phyloP scores from a whole-genome alignment of 2,888 invertebrate species.

The Baccha elongata region DNA sequence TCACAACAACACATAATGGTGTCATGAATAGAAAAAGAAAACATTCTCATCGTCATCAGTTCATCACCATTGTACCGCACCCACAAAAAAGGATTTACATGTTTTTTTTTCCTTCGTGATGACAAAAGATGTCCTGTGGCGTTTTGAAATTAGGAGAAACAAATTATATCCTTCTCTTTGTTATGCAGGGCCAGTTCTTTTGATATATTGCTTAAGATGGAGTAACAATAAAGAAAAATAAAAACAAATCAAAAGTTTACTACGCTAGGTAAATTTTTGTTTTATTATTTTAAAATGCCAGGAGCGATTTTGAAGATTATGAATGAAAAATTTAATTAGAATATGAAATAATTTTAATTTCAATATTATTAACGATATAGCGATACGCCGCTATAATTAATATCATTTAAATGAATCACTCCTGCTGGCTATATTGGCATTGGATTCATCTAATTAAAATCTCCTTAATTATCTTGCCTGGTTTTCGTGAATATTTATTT shows the following conservation, averaged over 20 bases:
- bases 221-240: constrained; percentile 9
- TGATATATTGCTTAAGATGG: constrained; percentile 34
- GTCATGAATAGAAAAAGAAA: constrained; percentile 24
- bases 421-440: too few species aligned
- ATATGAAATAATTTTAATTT: neutral
- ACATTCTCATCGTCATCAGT: constrained; percentile 3
- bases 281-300: neutral
- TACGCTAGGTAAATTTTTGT: neutral
- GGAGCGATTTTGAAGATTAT: neutral
- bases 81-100: constrained; percentile 68
- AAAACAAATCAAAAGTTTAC: constrained; percentile 3
- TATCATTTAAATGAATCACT: too few species aligned
- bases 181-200: constrained; percentile 35
- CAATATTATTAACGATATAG: neutral
- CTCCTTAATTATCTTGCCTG: too few species aligned
- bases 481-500: too few species aligned
- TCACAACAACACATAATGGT: constrained; percentile 33
- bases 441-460: too few species aligned
- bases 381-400: too few species aligned
- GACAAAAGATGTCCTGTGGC: constrained; percentile 53
- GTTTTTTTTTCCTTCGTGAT: constrained; percentile 35
- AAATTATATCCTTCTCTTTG: constrained; percentile 40
- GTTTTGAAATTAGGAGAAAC: constrained; percentile 54
- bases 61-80: constrained; percentile 11
- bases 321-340: neutral